phyloP scores from a whole-genome alignment of 2,113 vertebrate genomes.

The Fregata magnificens region DNA sequence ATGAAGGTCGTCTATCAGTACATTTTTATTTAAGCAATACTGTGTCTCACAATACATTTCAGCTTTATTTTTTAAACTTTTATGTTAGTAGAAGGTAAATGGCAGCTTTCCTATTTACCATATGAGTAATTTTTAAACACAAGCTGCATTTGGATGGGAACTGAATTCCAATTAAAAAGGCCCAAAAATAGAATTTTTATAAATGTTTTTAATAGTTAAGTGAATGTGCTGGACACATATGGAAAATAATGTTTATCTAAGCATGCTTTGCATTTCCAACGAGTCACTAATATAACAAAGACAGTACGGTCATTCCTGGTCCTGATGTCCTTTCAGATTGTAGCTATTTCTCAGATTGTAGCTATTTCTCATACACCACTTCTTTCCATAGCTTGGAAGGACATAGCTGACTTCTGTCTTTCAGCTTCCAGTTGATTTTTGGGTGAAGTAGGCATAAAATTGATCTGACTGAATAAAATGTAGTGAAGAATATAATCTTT shows the following conservation, averaged over 20 bases:
- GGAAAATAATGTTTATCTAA: not conserved
- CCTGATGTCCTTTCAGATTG: not conserved
- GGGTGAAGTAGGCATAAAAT: not conserved
- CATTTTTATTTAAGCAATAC: not conserved
- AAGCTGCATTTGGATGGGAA: conserved; percentile 1
- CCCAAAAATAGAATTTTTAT: not conserved
- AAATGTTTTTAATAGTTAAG: not conserved
- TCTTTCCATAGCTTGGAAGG: not conserved
- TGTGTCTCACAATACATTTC: not conserved
- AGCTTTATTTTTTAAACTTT: not conserved
- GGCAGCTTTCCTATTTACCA: conserved; percentile 5
- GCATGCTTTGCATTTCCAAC: not conserved
- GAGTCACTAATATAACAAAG: not conserved
- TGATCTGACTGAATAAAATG: not conserved
- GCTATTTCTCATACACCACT: not conserved
- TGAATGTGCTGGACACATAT: not conserved
- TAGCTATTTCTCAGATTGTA: not conserved
- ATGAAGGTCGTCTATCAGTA: not conserved
- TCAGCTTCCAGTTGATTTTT: not conserved
- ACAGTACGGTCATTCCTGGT: not conserved
- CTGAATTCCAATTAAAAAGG: conserved; percentile 24
- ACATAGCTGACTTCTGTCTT: not conserved
- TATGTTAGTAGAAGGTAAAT: not conserved
- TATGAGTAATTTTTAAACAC: conserved; percentile 22
- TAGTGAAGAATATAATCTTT: not conserved